Conservation (phyloP, 2,797 vertebrate species). For the Lophius americanus region DNA sequence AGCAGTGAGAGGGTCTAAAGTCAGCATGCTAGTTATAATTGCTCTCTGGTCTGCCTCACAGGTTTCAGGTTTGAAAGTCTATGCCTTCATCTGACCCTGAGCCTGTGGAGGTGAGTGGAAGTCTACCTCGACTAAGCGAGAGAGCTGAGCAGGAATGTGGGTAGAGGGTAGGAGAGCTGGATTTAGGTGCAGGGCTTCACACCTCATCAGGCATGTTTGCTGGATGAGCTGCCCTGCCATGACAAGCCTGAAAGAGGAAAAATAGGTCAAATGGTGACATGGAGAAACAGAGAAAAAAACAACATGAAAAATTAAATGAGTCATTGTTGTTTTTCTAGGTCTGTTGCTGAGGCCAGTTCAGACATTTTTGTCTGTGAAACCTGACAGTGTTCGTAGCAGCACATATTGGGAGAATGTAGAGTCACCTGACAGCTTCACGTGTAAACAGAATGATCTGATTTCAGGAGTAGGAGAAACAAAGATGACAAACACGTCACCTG, state of each 20-base stretch:
- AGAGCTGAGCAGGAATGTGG: slow-evolving; percentile 56
- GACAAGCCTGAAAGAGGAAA: slow-evolving; percentile 80
- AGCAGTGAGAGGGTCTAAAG: slow-evolving; percentile 6
- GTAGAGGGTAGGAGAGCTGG: slow-evolving; percentile 67
- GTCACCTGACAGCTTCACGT: slow-evolving; percentile 67
- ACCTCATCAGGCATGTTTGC: slow-evolving; percentile 77
- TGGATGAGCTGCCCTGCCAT: slow-evolving; percentile 74
- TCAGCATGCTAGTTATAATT: slow-evolving; percentile 37
- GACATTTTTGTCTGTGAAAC: slow-evolving; percentile 56
- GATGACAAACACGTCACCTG: slow-evolving; percentile 40
- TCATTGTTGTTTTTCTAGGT: slow-evolving; percentile 58
- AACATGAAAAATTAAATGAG: slow-evolving; percentile 71
- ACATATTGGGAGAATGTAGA: slow-evolving; percentile 47
- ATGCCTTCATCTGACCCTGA: slow-evolving; percentile 57
- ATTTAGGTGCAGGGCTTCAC: slow-evolving; percentile 72
- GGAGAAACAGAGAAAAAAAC: slow-evolving; percentile 56
- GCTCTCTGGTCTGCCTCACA: slow-evolving; percentile 46
- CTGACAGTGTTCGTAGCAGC: slow-evolving; percentile 67
- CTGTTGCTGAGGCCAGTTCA: slow-evolving; percentile 53
- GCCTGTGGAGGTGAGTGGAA: slow-evolving; percentile 47
- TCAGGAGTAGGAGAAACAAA: slow-evolving; percentile 41
- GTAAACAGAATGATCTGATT: slow-evolving; percentile 43
- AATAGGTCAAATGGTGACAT: slow-evolving; percentile 79
- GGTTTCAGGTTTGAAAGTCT: slow-evolving; percentile 49
- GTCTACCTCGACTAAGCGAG: slow-evolving; percentile 56